Evolutionary conservation across 2,888 invertebrate species (phyloP).

Genomic region (Drosophila hawaiiensis): DNA sequence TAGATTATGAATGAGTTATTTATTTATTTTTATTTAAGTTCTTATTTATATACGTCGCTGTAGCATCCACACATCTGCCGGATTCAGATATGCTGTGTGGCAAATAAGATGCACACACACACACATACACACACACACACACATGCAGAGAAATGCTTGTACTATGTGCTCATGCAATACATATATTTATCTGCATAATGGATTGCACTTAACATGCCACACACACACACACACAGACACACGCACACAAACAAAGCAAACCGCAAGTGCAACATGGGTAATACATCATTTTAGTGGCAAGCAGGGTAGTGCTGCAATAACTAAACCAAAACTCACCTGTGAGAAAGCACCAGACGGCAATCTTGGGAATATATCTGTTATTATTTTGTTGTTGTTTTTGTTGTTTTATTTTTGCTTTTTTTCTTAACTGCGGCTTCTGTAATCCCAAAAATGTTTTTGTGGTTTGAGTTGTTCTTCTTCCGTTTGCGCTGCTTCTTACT

Average conservation of each 20-base stretch:
- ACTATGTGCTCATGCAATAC: constrained; percentile 20
- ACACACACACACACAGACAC: constrained; percentile 41
- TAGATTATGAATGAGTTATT: constrained; percentile 25
- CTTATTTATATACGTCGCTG: neutral
- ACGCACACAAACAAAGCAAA: constrained; percentile 28
- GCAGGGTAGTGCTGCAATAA: neutral
- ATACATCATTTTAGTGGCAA: constrained; percentile 70
- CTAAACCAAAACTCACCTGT: constrained; percentile 64
- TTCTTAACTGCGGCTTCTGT: constrained; percentile 43
- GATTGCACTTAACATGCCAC: constrained; percentile 81
- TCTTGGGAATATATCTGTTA: constrained; percentile 8
- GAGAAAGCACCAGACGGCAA: constrained; percentile 22
- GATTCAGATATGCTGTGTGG: constrained; percentile 22
- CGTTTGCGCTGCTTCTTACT: constrained; percentile 7
- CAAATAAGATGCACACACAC: constrained; percentile 13
- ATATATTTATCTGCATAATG: constrained; percentile 74
- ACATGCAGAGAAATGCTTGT: neutral
- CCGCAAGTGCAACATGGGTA: constrained; percentile 66
- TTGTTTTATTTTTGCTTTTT: constrained; percentile 4
- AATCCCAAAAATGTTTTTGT: constrained; percentile 68
- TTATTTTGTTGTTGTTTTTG: neutral
- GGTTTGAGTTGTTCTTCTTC: constrained; percentile 20
- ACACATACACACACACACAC: neutral
- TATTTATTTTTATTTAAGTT: constrained; percentile 9
- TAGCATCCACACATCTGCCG: neutral